These are phyloP conservation scores for Mesoclemmys tuberculata DNA, from an alignment of 2,113 vertebrate genomes.

Conservation along the genomic window DNA sequence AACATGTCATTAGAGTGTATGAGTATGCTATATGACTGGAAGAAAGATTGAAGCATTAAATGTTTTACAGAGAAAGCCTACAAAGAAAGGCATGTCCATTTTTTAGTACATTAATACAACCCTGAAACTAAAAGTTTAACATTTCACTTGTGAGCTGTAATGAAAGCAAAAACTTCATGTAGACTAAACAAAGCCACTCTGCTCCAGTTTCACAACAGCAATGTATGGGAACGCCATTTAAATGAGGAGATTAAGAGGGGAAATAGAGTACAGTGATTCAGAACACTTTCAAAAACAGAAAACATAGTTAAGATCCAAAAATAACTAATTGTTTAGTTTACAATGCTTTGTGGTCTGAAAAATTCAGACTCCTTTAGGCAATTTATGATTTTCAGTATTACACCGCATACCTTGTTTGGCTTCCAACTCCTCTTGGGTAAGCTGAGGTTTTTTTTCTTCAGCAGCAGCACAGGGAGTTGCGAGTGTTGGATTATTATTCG, in stretches of 20 bases:
- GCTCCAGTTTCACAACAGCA: neutral
- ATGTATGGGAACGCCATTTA: neutral
- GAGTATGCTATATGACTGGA: neutral
- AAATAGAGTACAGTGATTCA: neutral
- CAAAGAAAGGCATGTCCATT: neutral
- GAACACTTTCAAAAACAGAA: neutral
- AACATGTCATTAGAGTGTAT: neutral
- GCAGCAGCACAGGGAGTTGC: conserved; percentile 63
- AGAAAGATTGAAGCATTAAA: neutral
- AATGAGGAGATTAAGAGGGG: neutral
- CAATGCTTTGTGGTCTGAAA: neutral
- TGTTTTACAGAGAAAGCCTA: neutral
- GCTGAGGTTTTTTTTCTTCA: conserved; percentile 91
- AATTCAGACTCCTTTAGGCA: neutral
- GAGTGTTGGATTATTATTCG: conserved; percentile 60
- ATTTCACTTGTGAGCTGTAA: neutral
- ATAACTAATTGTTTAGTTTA: neutral
- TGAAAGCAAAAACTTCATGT: neutral
- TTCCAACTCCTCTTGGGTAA: conserved; percentile 93
- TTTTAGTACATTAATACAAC: neutral
- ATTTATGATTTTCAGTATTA: neutral
- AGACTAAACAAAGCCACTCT: neutral
- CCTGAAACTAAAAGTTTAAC: neutral
- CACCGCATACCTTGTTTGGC: conserved; percentile 92
- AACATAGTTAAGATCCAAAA: neutral